phyloP scores from a whole-genome alignment of 2,113 vertebrate genomes.

The Pagrus major region DNA sequence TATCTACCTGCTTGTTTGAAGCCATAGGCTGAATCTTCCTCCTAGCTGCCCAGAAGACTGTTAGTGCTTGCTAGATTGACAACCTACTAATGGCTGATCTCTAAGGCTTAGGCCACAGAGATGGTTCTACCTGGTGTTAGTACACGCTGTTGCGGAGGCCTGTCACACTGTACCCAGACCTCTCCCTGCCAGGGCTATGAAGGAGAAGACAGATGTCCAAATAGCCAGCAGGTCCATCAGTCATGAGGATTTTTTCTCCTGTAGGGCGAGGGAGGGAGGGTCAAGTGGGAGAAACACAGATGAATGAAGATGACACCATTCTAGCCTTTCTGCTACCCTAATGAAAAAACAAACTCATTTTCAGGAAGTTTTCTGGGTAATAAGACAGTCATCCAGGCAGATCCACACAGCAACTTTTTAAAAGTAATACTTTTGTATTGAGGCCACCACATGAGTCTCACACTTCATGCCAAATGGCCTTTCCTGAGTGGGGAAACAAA shows the following conservation, averaged over 20 bases:
- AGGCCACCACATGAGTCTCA: background rate
- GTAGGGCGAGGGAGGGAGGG: conserved; percentile 41
- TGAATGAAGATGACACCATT: conserved; percentile 68
- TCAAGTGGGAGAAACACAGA: conserved; percentile 68
- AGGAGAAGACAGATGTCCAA: conserved; percentile 82
- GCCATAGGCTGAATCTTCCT: conserved; percentile 60
- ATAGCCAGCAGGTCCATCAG: conserved; percentile 78
- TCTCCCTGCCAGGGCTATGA: conserved; percentile 67
- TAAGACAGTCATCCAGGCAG: conserved; percentile 31
- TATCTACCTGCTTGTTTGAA: conserved; percentile 66
- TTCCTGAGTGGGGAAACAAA: background rate
- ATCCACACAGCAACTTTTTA: conserved; percentile 32
- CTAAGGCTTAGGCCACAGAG: conserved; percentile 68
- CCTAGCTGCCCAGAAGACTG: conserved; percentile 65
- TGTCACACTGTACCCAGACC: conserved; percentile 74
- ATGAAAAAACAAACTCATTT: conserved; percentile 70
- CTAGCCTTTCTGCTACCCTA: conserved; percentile 50
- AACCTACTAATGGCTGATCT: conserved; percentile 81
- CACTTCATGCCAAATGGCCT: background rate
- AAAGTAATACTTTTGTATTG: conserved; percentile 2
- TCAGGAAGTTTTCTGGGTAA: conserved; percentile 44
- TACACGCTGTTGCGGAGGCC: conserved; percentile 68
- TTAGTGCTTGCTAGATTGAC: conserved; percentile 74
- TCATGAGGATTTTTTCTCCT: conserved; percentile 62
- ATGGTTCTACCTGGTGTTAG: conserved; percentile 73